These are phyloP conservation scores for Acleris emargana DNA, from an alignment of 2,888 invertebrate genomes.

Conservation along the genomic window DNA sequence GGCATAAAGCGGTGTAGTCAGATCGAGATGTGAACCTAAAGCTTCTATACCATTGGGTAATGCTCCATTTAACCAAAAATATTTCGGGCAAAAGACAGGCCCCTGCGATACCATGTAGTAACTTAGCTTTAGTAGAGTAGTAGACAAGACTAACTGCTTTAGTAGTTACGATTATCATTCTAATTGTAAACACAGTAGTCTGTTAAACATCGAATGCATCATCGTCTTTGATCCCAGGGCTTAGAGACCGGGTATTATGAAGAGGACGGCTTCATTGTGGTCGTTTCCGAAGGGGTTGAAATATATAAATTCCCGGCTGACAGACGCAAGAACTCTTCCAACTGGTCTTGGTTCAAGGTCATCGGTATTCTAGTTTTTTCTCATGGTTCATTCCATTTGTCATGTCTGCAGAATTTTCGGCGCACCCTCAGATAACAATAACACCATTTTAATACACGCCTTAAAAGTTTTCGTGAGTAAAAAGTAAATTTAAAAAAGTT, in stretches of 20 bases:
- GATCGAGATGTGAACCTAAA: too few species aligned
- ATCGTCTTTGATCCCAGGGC: slow-evolving; percentile 73
- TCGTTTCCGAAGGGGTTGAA: slow-evolving; percentile 85
- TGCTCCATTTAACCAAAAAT: too few species aligned
- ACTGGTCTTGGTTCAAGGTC: slow-evolving; percentile 89
- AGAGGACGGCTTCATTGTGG: slow-evolving; percentile 83
- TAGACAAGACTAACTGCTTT: slow-evolving; percentile 29
- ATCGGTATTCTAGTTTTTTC: slow-evolving; percentile 67
- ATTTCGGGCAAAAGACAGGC: too few species aligned
- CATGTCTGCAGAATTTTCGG: slow-evolving; percentile 49
- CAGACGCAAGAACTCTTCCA: slow-evolving; percentile 83
- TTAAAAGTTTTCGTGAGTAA: slow-evolving; percentile 16
- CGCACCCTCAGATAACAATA: slow-evolving; percentile 24
- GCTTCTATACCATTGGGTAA: too few species aligned
- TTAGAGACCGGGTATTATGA: slow-evolving; percentile 85
- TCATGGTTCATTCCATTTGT: slow-evolving; percentile 75
- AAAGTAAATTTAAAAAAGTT: not conserved
- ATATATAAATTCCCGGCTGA: slow-evolving; percentile 85
- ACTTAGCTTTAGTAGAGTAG: slow-evolving; percentile 13
- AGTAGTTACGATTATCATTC: slow-evolving; percentile 30
- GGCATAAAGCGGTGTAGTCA: too few species aligned
- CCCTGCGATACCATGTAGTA: slow-evolving; percentile 14
- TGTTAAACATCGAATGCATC: slow-evolving; percentile 65
- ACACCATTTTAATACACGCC: slow-evolving; percentile 20
- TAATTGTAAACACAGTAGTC: slow-evolving; percentile 30